Base-by-base conservation (phyloP, 1,140 invertebrate genomes). In the Rhagoletis pomonella region DNA sequence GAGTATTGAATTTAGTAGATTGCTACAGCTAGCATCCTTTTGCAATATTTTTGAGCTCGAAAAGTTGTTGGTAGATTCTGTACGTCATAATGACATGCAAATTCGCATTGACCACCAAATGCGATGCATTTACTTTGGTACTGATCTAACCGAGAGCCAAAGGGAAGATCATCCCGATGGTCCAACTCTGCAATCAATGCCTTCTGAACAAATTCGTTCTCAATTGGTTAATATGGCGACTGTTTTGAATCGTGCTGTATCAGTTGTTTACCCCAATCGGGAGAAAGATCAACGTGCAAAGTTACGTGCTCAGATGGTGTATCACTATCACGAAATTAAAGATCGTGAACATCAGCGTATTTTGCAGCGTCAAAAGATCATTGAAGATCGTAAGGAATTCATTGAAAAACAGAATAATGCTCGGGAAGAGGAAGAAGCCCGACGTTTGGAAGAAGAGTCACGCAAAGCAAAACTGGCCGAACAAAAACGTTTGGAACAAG, bases 71-170 rank as follows among this genome's bases (percentile, higher is more conserved):
- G 98, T 99, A 0, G 97, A 99, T 93, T 97, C 98, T 88, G 97
- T 99, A 1, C 95, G 98, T 7, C 98, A 98, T 92, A 98, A 99
- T 91, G 98, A 99, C 92, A 97, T 99, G 96, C 98, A 98, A 93
- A 97, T 98, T 89, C 95, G 97, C 39, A 97, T 98, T 89, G 97
- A 98, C 93, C 97, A 98, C 90, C 95, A 96, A 5, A 96, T 95
- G 67, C 91, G 94, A 55, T 98, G 97, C 89, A 95, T 99, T 47
- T 97, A 97, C 90, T 99, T 99, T 93, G 98, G 98, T 3, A 97
- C 97, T 9, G 98, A 99, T 92, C 94, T 99, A 29, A 97, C 96
- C 73, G 97, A 99, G 89, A 96, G 97, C 10, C 98, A 99, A 90
- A 96, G 98, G 86, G 98, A 99, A 91, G 98, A 98, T 90, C 95